phyloP scores from a whole-genome alignment of 2,888 invertebrate genomes.

The Cantharis rustica region DNA sequence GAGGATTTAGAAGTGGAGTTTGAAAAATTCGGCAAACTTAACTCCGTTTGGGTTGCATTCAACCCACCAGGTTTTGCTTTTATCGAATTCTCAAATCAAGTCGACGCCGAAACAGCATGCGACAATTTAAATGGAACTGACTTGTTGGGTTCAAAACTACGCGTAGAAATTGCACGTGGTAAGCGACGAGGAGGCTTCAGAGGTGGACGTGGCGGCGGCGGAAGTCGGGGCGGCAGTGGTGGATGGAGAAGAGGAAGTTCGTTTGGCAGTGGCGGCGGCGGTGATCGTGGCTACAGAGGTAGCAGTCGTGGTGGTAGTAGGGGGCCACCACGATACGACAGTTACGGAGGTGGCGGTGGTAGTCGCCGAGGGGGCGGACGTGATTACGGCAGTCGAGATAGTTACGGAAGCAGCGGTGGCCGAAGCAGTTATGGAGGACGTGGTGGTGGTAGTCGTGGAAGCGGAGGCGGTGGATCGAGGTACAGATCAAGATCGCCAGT shows the following conservation, averaged over 20 bases:
- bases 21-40: constrained; percentile 89
- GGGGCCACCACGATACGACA: constrained; percentile 30
- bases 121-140: constrained; percentile 87
- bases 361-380: constrained; percentile 37
- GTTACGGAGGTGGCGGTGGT: constrained; percentile 41
- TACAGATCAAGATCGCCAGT: constrained; percentile 36
- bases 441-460: constrained; percentile 41
- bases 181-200: constrained; percentile 69
- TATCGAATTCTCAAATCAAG: constrained; percentile 87
- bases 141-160: constrained; percentile 83
- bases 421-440: constrained; percentile 37
- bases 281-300: constrained; percentile 40
- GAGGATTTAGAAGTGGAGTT: constrained; percentile 91
- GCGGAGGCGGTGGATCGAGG: constrained; percentile 40
- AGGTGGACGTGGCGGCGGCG: constrained; percentile 63
- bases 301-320: constrained; percentile 54
- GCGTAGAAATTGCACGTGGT: constrained; percentile 87
- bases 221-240: constrained; percentile 44
- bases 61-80: constrained; percentile 95
- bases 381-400: constrained; percentile 34
- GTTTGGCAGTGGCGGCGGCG: constrained; percentile 29
- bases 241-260: constrained; percentile 30
- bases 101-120: constrained; percentile 89
- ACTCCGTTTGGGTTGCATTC: constrained; percentile 92
- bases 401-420: constrained; percentile 38